Evolutionary conservation across 2,888 invertebrate species (phyloP).

Genomic region (Agonopterix arenella): DNA sequence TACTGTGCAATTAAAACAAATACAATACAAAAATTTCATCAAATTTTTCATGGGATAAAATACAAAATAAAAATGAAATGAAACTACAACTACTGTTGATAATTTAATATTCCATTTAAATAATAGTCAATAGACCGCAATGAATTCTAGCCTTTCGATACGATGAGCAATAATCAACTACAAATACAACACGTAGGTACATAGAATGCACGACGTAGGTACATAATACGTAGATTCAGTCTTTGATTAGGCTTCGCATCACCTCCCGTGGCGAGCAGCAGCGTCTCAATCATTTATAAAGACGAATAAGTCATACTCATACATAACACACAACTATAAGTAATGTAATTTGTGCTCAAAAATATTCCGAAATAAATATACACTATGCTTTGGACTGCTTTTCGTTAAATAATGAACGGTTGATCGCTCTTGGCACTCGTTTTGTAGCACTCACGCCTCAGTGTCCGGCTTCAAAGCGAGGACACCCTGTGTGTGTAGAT

Average conservation of each 20-base stretch:
- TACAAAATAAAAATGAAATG: constrained; percentile 1
- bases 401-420: constrained; percentile 17
- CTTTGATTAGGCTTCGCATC: constrained; percentile 60
- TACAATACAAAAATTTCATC: too few species aligned
- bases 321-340: constrained; percentile 29
- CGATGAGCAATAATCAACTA: constrained; percentile 58
- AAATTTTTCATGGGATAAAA: too few species aligned
- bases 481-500: constrained; percentile 83
- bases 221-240: constrained; percentile 63
- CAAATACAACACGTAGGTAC: constrained; percentile 7
- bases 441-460: constrained; percentile 35
- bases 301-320: constrained; percentile 22
- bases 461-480: constrained; percentile 71
- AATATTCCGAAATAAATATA: constrained; percentile 27
- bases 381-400: constrained; percentile 34
- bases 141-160: constrained; percentile 55
- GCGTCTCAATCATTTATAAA: constrained; percentile 33
- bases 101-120: constrained; percentile 41
- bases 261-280: constrained; percentile 15
- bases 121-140: constrained; percentile 70
- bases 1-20: too few species aligned
- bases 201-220: constrained; percentile 9
- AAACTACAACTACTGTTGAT: constrained; percentile 11
- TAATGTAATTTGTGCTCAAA: constrained; percentile 46
- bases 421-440: constrained; percentile 42